phyloP scores from a whole-genome alignment of 2,113 vertebrate species.

The Phaethornis superciliosus region DNA sequence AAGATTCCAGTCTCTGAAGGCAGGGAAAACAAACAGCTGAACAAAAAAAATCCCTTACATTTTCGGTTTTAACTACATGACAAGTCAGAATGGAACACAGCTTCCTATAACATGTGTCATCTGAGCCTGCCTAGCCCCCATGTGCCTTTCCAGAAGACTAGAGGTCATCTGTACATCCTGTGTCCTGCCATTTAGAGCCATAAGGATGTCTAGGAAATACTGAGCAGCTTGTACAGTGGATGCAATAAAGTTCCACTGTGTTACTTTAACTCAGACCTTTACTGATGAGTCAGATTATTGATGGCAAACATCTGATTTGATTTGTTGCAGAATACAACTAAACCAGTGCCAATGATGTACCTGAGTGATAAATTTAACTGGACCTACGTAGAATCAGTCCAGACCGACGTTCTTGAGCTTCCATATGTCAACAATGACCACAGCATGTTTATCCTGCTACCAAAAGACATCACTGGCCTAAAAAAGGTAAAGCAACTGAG shows the following conservation, averaged over 20 bases:
- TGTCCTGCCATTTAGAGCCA: not conserved
- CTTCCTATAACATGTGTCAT: not conserved
- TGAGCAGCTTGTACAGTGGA: not conserved
- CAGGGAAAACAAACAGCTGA: not conserved
- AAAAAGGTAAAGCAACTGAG: conserved; percentile 74
- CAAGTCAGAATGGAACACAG: not conserved
- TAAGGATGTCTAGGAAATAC: not conserved
- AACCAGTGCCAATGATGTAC: conserved; percentile 80
- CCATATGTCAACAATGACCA: conserved; percentile 80
- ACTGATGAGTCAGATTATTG: not conserved
- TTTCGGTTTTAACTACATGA: not conserved
- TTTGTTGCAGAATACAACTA: conserved; percentile 73
- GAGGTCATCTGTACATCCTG: not conserved
- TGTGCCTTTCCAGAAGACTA: not conserved
- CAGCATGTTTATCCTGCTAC: conserved; percentile 87
- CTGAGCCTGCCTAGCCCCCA: not conserved
- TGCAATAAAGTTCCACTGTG: not conserved
- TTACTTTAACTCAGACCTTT: not conserved
- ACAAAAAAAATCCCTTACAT: not conserved
- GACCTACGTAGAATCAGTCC: conserved; percentile 54
- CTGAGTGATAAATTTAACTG: conserved; percentile 64
- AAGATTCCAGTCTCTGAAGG: not conserved
- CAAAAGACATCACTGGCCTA: conserved; percentile 66
- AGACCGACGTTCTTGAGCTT: conserved; percentile 80
- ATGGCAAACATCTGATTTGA: not conserved